Conservation (phyloP, 2,113 vertebrate genomes). For the Raja brachyura region DNA sequence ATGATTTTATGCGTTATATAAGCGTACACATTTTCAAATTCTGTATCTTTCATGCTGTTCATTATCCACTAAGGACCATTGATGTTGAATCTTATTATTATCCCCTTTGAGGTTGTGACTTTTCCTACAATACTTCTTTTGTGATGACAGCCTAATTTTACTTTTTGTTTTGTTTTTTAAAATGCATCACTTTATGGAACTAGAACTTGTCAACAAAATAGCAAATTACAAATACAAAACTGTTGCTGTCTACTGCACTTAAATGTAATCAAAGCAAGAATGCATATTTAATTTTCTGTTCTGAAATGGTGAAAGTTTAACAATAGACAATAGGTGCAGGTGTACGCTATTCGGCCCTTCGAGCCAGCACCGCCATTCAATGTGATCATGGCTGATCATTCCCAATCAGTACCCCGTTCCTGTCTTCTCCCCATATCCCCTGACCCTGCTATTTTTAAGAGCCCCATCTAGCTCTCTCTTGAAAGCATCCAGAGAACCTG, state of each 20-base stretch:
- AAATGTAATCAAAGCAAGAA: neutral
- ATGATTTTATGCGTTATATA: neutral
- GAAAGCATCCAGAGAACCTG: no score
- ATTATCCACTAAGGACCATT: neutral
- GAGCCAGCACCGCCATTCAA: no score
- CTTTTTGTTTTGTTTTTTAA: neutral
- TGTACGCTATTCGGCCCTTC: no score
- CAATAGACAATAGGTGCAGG: no score
- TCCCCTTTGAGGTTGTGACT: neutral
- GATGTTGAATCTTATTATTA: neutral
- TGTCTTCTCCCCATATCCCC: no score
- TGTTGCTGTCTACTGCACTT: neutral
- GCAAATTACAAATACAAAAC: constrained; percentile 6
- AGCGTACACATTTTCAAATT: neutral
- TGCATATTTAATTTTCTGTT: neutral
- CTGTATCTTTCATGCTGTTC: constrained; percentile 8
- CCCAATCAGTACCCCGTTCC: no score
- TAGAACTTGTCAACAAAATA: neutral
- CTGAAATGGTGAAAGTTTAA: neutral
- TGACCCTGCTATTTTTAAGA: no score
- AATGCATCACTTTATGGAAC: neutral
- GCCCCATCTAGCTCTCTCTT: no score
- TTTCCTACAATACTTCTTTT: neutral
- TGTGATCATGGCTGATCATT: no score
- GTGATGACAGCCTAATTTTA: neutral